A percentile compares a stretch with the other conserved stretches of the same genome.
Evolutionary conservation across 2,113 vertebrate species (phyloP).

Genomic region (Poeciliopsis occidentalis): DNA sequence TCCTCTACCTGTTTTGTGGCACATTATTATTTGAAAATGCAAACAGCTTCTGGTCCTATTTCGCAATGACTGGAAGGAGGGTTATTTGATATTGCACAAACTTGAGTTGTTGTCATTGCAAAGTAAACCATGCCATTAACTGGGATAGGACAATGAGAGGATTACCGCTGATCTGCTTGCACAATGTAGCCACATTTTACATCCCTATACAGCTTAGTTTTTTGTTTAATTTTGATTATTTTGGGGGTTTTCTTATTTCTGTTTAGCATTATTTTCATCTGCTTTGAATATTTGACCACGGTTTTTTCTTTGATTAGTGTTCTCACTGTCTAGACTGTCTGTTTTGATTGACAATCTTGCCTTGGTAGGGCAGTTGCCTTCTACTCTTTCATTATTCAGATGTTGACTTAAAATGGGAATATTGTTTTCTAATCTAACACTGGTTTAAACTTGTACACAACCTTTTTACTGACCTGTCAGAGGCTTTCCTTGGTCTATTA

Average conservation of each 20-base stretch:
- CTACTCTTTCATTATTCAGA: no score
- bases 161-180: conserved; percentile 60
- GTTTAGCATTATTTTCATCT: background rate
- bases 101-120: conserved; percentile 61
- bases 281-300: background rate
- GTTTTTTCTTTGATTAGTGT: background rate
- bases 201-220: conserved; percentile 11
- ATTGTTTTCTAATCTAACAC: no score
- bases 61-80: conserved; percentile 58
- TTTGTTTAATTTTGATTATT: conserved; percentile 13
- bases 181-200: conserved; percentile 23
- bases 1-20: conserved; percentile 50
- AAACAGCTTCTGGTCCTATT: conserved; percentile 64
- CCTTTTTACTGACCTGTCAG: background rate
- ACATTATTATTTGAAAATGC: conserved; percentile 62
- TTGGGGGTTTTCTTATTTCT: background rate
- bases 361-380: no score
- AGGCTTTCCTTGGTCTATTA: background rate
- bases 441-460: no score
- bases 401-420: no score
- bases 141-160: conserved; percentile 51
- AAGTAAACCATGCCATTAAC: conserved; percentile 67
- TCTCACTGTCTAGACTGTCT: no score
- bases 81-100: conserved; percentile 56
- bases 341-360: no score